phyloP scores from a whole-genome alignment of 2,888 invertebrate genomes.

The Drosophila yooni region DNA sequence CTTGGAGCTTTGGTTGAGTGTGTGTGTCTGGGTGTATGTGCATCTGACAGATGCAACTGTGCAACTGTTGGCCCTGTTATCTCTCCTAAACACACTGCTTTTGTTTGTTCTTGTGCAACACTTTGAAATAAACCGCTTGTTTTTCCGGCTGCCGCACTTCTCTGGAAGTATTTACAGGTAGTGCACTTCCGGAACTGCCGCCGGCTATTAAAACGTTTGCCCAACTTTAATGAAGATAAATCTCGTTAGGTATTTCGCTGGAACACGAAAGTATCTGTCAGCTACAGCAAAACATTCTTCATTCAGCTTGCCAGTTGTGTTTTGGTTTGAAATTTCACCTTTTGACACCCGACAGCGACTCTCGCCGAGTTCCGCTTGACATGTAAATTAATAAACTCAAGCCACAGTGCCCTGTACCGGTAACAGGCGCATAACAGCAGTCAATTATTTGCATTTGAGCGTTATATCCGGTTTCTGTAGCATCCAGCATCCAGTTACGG shows the following conservation, averaged over 20 bases:
- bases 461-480: slow-evolving; percentile 69
- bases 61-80: slow-evolving; percentile 27
- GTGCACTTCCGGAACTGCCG: slow-evolving; percentile 62
- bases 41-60: slow-evolving; percentile 42
- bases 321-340: slow-evolving; percentile 78
- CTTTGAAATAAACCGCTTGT: slow-evolving; percentile 56
- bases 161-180: slow-evolving; percentile 57
- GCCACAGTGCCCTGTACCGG: slow-evolving; percentile 28
- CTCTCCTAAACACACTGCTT: slow-evolving; percentile 19
- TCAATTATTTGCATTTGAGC: slow-evolving; percentile 66
- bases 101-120: slow-evolving; percentile 31
- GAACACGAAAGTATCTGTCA: slow-evolving; percentile 27
- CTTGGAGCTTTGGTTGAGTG: not conserved
- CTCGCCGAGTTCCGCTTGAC: slow-evolving; percentile 50
- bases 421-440: slow-evolving; percentile 71
- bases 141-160: slow-evolving; percentile 35
- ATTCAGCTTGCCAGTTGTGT: slow-evolving; percentile 27
- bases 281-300: slow-evolving; percentile 11
- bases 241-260: slow-evolving; percentile 41
- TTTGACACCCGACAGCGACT: slow-evolving; percentile 44
- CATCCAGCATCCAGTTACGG: slow-evolving; percentile 68
- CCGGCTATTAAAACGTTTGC: slow-evolving; percentile 35
- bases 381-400: slow-evolving; percentile 80
- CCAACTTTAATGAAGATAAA: slow-evolving; percentile 73
- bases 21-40: slow-evolving; percentile 1